phyloP scores from a whole-genome alignment of 2,113 vertebrate species.

The Phrynocephalus versicolor region DNA sequence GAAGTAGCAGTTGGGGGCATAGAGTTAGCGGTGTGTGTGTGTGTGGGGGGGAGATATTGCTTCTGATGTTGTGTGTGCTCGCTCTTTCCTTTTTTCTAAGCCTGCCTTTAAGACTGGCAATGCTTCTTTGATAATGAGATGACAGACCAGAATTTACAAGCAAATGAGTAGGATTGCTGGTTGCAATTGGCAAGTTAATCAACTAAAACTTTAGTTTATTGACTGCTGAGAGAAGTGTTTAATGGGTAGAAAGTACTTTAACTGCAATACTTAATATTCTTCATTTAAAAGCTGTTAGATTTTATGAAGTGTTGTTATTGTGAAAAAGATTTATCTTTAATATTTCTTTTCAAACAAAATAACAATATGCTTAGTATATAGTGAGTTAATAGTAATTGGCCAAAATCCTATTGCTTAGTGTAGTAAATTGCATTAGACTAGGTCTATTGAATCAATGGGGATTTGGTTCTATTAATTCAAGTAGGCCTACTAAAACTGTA shows the following conservation, averaged over 20 bases:
- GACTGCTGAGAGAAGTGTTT: background rate
- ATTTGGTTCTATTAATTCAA: no score
- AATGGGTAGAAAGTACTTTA: background rate
- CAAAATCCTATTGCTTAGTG: no score
- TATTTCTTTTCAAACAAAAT: background rate
- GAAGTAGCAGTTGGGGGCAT: background rate
- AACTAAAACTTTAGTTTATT: background rate
- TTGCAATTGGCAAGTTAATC: background rate
- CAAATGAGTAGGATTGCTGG: background rate
- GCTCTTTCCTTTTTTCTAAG: background rate
- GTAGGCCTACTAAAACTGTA: no score
- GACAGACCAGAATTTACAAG: background rate
- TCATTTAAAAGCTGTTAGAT: background rate
- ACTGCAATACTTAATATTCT: background rate
- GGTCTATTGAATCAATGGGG: no score
- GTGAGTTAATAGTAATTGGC: background rate
- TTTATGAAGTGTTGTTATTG: background rate
- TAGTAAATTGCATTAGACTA: no score
- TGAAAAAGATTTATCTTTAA: background rate
- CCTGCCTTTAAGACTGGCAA: background rate
- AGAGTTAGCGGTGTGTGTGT: background rate
- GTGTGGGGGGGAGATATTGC: background rate
- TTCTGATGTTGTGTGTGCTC: no score
- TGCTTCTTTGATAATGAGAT: background rate
- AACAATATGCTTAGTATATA: background rate